A percentile compares a stretch with the other conserved stretches of the same genome.
These are phyloP conservation scores for Eupithecia subfuscata DNA, from an alignment of 2,888 invertebrate species.

Conservation along the genomic window DNA sequence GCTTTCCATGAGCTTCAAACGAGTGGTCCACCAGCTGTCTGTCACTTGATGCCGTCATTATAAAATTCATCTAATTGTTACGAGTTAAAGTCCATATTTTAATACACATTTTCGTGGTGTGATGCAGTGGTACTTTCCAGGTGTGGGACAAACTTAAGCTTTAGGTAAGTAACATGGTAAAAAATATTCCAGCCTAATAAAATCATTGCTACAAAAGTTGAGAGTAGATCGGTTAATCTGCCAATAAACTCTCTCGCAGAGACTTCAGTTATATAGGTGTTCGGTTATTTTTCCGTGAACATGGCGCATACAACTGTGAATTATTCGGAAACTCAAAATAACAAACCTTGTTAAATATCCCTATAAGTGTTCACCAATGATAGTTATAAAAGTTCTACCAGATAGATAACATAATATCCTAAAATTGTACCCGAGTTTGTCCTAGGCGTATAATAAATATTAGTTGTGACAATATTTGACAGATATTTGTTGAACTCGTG, in stretches of 20 bases:
- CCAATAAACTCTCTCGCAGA: neutral
- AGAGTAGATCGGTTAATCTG: neutral
- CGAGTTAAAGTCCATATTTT: too few relatives aligned
- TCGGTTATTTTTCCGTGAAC: neutral
- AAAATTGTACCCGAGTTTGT: neutral
- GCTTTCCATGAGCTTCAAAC: too few relatives aligned
- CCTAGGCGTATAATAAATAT: constrained; percentile 8
- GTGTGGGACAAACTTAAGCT: neutral
- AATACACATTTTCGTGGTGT: too few relatives aligned
- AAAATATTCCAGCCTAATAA: neutral
- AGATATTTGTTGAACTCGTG: constrained; percentile 29
- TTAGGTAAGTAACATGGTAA: neutral
- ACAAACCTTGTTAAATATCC: neutral
- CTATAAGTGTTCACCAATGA: neutral
- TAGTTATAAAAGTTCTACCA: neutral
- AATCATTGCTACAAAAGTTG: neutral
- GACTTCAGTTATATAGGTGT: too few relatives aligned
- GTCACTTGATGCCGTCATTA: too few relatives aligned
- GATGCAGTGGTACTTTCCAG: too few relatives aligned
- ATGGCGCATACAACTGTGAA: neutral
- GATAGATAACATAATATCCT: neutral
- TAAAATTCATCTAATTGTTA: too few relatives aligned
- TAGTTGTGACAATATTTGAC: constrained; percentile 14
- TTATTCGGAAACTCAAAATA: neutral
- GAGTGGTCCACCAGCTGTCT: too few relatives aligned